Evolutionary conservation across 2,113 vertebrate species (phyloP), one percentile per base, ranked within the genome.

Genomic region (Dicrurus megarhynchus): DNA sequence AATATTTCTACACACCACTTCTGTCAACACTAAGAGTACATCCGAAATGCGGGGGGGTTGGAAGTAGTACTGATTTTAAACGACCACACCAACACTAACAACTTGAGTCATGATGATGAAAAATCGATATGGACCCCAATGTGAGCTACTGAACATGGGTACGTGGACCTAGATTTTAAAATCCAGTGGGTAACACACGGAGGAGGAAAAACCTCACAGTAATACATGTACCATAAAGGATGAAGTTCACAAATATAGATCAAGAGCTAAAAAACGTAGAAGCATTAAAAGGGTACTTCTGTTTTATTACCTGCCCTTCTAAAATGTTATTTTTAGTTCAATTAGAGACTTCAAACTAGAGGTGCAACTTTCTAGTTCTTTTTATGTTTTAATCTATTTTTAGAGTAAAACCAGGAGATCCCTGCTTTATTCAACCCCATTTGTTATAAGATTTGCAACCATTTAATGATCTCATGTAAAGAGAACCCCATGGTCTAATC

Each of bases 101-200:
- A 11, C 33, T 74, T 41, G 79, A 21, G 13, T 32, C 20, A 27
- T 2, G 11, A n/a, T 4, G 1, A 65, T 39, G 20, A 74, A 47
- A 69, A 60, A 56, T 23, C 0, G 0, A 2, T 13, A 21, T 4
- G 13, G 41, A 35, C 5, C 5, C 11, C 42, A 49, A 1, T 6
- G 13, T 42, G 11, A 63, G 18, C 41, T 46, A 24, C 11, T 35
- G 3, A 81, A 46, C 47, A 41, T 1, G 2, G 3, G 4, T 26
- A 8, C 3, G 17, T 4, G 17, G 27, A 69, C 5, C 6, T n/a
- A 52, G 46, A 69, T 41, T 61, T 81, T 12, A 22, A 42, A 76
- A 28, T 63, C 4, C 23, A 37, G 47, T 10, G 13, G 8, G 33
- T 57, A 71, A 50, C 2, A 33, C 19, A 22, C 9, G 65, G 19